A percentile compares a stretch with the other conserved stretches of the same genome.
These are phyloP conservation scores for Drosophila ambigua DNA, from an alignment of 1,140 invertebrate genomes.

Conservation along the genomic window DNA sequence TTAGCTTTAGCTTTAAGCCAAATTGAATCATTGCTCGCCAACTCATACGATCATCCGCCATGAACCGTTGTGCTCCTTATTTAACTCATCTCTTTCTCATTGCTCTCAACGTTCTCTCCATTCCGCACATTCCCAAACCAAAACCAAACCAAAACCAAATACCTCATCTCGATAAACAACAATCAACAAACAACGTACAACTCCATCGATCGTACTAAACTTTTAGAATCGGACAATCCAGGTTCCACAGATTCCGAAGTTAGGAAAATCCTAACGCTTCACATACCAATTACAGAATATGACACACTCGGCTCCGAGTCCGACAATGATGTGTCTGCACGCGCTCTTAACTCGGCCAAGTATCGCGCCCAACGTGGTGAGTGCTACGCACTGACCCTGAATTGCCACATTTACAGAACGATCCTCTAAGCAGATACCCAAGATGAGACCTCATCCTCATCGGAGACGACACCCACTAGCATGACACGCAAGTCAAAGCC, in stretches of 20 bases:
- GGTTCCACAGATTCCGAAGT: slow-evolving; percentile 93
- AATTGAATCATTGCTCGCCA: slow-evolving; percentile 59
- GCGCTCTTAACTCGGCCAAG: slow-evolving; percentile 86
- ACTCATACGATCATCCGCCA: slow-evolving; percentile 9
- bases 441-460: slow-evolving; percentile 89
- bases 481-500: slow-evolving; percentile 88
- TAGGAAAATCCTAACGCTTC: slow-evolving; percentile 94
- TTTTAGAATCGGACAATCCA: slow-evolving; percentile 93
- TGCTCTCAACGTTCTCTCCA: slow-evolving; percentile 54
- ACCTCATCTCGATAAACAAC: slow-evolving; percentile 56
- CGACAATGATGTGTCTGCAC: slow-evolving; percentile 87
- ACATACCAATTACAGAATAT: slow-evolving; percentile 95
- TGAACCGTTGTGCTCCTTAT: slow-evolving; percentile 17
- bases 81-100: slow-evolving; percentile 43
- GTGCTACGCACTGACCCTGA: not conserved
- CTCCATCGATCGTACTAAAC: slow-evolving; percentile 84
- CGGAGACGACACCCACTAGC: slow-evolving; percentile 88
- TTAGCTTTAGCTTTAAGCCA: slow-evolving; percentile 60
- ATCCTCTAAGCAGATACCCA: slow-evolving; percentile 84
- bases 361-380: slow-evolving; percentile 86
- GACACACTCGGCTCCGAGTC: slow-evolving; percentile 91
- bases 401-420: not conserved
- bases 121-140: slow-evolving; percentile 41
- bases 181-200: slow-evolving; percentile 62
- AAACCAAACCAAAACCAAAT: slow-evolving; percentile 4